Evolutionary conservation across 2,113 vertebrate species (phyloP), one percentile per base, ranked within the genome.

Genomic region (Sceloporus undulatus): DNA sequence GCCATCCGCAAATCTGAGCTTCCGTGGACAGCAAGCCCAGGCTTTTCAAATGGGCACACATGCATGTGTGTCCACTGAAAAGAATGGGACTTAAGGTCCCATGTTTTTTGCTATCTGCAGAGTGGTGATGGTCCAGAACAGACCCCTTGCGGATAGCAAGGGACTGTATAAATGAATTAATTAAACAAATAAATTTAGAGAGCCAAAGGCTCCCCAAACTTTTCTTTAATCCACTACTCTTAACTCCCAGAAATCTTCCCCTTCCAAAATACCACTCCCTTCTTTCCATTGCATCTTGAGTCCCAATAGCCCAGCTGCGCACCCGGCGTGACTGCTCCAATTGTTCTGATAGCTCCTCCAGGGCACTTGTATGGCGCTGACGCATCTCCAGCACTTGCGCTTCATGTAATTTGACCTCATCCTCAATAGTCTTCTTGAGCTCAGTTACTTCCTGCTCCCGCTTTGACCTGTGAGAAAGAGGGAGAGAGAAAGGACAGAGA

Each of bases 281-380:
- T 21, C 16, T 62, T 16, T 21, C 21, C 66, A 68, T 23, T 27
- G 11, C 40, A 38, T 27, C 9, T 7, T 2, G 2, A 18, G 52
- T 7, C 9, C 40, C 1, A 0, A 5, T 0, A 0, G 27, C 9
- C 48, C 9, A 25, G 19, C 11, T 1, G 85, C 97, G 25, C 91
- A 98, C 98, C 92, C 98, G 96, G 70, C 98, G 98, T 89, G 97
- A 96, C 87, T 98, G 98, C 91, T 99, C 98, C 88, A 99, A 95
- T 95, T 99, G 98, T 68, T 98, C 98, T 0, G 97, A 96, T 42
- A 98, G 95, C 85, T 92, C 96, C 88, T 98, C 98, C 73, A 98
- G 95, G 2, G 97, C 96, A 34, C 95, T 89, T 6, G 97, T 95
- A 65, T 98, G 98, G 71, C 98, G 97, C 88, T 98, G 96, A 65